Evolutionary conservation across 2,888 invertebrate species (phyloP).

Genomic region (Morpho deidamia): DNA sequence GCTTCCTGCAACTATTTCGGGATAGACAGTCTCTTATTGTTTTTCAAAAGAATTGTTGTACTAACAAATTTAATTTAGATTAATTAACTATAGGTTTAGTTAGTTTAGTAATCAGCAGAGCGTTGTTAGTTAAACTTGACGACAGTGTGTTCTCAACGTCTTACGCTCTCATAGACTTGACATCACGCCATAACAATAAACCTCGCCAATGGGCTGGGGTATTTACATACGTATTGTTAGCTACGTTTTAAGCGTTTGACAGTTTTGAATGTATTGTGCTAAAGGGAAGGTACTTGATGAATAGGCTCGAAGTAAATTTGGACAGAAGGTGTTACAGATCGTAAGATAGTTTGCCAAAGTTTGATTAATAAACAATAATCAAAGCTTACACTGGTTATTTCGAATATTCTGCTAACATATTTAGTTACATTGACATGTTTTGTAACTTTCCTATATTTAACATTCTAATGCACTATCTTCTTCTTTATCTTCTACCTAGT

Average conservation of each 20-base stretch:
- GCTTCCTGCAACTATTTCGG: too few relatives aligned
- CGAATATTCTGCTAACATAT: background rate
- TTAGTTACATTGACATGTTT: background rate
- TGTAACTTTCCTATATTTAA: too few relatives aligned
- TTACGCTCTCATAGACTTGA: conserved; percentile 55
- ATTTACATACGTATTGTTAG: conserved; percentile 67
- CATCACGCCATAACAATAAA: conserved; percentile 72
- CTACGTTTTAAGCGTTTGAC: conserved; percentile 56
- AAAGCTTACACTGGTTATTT: background rate
- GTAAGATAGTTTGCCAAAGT: conserved; percentile 14
- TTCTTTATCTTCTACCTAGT: too few relatives aligned
- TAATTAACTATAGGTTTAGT: too few relatives aligned
- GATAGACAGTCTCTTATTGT: too few relatives aligned
- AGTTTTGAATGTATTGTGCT: conserved; percentile 48
- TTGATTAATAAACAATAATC: conserved; percentile 6
- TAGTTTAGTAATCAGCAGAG: background rate
- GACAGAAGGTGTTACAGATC: conserved; percentile 24
- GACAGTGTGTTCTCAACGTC: conserved; percentile 44
- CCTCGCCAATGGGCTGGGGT: conserved; percentile 43
- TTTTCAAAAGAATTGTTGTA: too few relatives aligned
- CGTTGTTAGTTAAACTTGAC: background rate
- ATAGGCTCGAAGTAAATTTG: conserved; percentile 22
- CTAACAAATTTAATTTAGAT: too few relatives aligned
- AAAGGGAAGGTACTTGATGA: conserved; percentile 17
- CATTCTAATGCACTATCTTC: too few relatives aligned